phyloP scores from a whole-genome alignment of 2,888 invertebrate genomes.

The Branchipolynoe longqiensis region DNA sequence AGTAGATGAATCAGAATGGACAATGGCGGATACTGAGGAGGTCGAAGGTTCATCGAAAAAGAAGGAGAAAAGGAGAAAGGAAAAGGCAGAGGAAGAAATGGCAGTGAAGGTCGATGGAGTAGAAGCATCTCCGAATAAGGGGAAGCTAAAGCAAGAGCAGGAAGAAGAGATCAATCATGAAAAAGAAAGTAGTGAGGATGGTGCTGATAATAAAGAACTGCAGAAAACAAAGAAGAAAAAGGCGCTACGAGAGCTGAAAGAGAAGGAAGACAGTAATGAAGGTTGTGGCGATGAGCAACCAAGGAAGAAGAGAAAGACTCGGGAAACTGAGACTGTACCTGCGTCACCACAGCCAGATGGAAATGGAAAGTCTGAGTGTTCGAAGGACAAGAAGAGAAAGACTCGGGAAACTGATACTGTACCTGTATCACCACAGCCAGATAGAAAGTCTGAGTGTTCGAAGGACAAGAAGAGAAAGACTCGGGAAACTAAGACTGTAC shows the following conservation, averaged over 20 bases:
- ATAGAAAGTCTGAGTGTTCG: background rate
- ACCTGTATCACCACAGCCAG: background rate
- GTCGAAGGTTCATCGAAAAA: constrained; percentile 18
- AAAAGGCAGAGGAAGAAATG: background rate
- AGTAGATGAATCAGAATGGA: background rate
- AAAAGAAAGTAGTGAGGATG: background rate
- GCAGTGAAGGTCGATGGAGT: background rate
- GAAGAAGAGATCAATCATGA: background rate
- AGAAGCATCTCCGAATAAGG: constrained; percentile 7
- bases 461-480: background rate
- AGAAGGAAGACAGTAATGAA: background rate
- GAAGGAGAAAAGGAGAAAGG: constrained; percentile 47
- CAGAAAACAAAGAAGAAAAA: background rate
- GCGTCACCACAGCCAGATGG: background rate
- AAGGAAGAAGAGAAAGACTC: background rate
- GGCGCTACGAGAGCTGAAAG: background rate
- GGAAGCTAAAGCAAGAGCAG: background rate
- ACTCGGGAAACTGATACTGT: background rate
- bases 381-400: background rate
- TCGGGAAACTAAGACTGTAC: too few species aligned
- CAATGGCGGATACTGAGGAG: constrained; percentile 49
- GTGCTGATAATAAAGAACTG: background rate
- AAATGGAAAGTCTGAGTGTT: background rate
- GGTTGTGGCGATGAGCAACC: too few species aligned
- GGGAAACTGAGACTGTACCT: background rate